Conservation (phyloP, 2,113 vertebrate species). For the Rhynchopsitta pachyrhyncha region DNA sequence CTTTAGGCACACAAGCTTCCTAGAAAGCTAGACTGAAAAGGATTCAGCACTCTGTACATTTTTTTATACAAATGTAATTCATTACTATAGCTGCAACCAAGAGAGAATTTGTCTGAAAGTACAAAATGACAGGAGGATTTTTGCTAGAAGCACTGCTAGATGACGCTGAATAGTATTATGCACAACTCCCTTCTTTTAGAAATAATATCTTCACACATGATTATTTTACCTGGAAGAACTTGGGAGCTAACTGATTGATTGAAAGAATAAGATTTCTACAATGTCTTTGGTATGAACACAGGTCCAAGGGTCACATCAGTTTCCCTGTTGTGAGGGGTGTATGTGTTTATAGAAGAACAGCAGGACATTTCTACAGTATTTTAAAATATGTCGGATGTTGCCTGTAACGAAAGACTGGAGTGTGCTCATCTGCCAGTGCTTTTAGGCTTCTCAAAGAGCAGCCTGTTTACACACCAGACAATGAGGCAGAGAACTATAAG, state of each 20-base stretch:
- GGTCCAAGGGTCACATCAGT: not conserved
- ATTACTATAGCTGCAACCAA: not conserved
- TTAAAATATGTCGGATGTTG: not conserved
- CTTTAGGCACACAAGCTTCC: not conserved
- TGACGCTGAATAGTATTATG: not conserved
- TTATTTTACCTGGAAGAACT: not conserved
- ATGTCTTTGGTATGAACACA: not conserved
- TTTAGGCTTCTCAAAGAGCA: not conserved
- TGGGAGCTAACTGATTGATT: not conserved
- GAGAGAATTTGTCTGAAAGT: not conserved
- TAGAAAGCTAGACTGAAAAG: not conserved
- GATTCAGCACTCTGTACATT: not conserved
- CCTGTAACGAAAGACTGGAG: not conserved
- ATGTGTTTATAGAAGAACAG: not conserved
- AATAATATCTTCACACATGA: not conserved
- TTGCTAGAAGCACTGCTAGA: not conserved
- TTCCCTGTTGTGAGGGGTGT: not conserved
- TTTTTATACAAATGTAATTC: not conserved
- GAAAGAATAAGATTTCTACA: not conserved
- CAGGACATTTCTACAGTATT: not conserved
- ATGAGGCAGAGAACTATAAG: not conserved
- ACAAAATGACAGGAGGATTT: not conserved
- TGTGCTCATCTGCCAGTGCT: not conserved
- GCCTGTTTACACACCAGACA: not conserved
- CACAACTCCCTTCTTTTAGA: not conserved